Conservation (phyloP, 2,113 vertebrate species). For the Chrysemys picta region DNA sequence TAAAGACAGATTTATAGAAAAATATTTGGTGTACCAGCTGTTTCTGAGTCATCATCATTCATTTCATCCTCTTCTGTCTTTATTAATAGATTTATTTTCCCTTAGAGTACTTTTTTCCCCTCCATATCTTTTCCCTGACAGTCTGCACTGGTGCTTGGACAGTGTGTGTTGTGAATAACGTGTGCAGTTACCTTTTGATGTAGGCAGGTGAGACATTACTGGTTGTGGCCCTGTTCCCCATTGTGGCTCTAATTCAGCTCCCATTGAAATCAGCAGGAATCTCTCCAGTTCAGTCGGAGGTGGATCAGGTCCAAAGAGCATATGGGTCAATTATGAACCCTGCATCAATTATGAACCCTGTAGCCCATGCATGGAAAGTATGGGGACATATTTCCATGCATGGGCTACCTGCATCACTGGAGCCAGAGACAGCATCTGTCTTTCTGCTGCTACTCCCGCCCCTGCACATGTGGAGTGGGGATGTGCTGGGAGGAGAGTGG, state of each 20-base stretch:
- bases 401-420: not conserved
- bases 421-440: no score
- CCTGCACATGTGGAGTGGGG: not conserved
- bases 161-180: not conserved
- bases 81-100: not conserved
- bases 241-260: not conserved
- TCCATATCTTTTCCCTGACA: not conserved
- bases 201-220: not conserved
- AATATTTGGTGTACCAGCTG: not conserved
- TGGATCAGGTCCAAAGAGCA: no score
- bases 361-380: no score
- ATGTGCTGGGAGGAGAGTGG: no score
- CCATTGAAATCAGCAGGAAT: not conserved
- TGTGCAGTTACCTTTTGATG: not conserved
- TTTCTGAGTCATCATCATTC: not conserved
- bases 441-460: not conserved
- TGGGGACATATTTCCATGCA: not conserved
- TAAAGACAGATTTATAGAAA: not conserved
- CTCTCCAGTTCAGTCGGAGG: not conserved
- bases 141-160: not conserved
- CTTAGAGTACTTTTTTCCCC: not conserved
- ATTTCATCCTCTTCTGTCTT: not conserved
- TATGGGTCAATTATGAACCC: no score
- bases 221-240: not conserved
- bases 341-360: no score